Conservation (phyloP, 1,140 invertebrate genomes). For the Maconellicoccus hirsutus region DNA sequence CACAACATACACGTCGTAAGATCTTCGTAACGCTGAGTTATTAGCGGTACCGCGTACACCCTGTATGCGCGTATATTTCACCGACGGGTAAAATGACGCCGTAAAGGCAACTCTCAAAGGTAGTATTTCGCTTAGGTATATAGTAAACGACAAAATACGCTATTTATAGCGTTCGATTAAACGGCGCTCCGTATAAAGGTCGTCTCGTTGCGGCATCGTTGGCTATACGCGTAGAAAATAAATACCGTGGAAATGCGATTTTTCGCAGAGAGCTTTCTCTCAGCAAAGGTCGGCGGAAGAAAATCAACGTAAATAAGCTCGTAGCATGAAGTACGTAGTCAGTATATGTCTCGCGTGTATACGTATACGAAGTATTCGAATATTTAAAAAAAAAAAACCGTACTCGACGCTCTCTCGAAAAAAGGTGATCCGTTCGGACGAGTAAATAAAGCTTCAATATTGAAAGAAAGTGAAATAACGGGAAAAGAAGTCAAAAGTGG, state of each 20-base stretch:
- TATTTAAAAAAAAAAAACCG: background rate
- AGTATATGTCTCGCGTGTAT: too few species aligned
- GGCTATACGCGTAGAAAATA: too few species aligned
- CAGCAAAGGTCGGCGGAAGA: background rate
- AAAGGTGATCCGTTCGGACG: background rate
- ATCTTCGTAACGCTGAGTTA: too few species aligned
- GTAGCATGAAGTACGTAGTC: too few species aligned
- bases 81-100: background rate
- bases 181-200: background rate
- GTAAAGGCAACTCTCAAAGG: background rate
- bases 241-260: too few species aligned
- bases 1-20: too few species aligned
- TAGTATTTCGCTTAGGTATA: background rate
- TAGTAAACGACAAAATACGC: background rate
- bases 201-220: too few species aligned
- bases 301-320: background rate
- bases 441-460: constrained; percentile 6
- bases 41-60: too few species aligned
- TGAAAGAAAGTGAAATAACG: constrained; percentile 1
- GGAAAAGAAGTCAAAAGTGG: too few species aligned
- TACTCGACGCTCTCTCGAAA: too few species aligned
- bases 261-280: too few species aligned
- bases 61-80: background rate
- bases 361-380: background rate
- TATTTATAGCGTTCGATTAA: constrained; percentile 4